phyloP scores from a whole-genome alignment of 2,888 invertebrate species.

The Neria commutata region DNA sequence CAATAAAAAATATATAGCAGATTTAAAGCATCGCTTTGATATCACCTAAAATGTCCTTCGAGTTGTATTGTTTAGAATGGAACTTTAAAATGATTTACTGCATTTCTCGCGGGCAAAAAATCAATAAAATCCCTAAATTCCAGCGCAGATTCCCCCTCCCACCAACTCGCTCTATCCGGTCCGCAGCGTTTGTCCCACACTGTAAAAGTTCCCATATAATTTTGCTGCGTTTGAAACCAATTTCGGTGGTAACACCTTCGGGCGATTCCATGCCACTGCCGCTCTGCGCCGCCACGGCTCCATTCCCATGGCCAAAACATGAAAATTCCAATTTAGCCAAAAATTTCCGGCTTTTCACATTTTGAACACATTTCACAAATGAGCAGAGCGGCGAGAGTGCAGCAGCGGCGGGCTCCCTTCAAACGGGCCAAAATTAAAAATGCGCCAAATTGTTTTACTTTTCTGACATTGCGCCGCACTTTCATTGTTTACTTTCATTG shows the following conservation, averaged over 20 bases:
- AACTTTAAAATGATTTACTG: too few species aligned
- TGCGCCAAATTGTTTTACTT: conserved; percentile 22
- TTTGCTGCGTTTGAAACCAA: neutral
- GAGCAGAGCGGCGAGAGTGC: neutral
- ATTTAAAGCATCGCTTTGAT: too few species aligned
- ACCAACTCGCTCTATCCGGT: too few species aligned
- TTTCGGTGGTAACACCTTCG: conserved; percentile 5
- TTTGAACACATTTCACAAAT: neutral
- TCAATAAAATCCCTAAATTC: neutral
- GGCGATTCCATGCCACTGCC: neutral
- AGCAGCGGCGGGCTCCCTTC: neutral
- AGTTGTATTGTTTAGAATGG: too few species aligned
- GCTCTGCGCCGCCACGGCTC: neutral
- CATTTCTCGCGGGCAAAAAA: too few species aligned
- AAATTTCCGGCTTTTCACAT: neutral
- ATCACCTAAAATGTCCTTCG: too few species aligned
- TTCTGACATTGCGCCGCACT: neutral
- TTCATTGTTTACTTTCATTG: conserved; percentile 12
- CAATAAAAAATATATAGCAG: too few species aligned
- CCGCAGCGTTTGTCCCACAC: too few species aligned
- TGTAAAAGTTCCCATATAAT: neutral
- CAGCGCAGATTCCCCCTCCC: too few species aligned
- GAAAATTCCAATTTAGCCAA: conserved; percentile 1
- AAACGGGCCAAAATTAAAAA: conserved; percentile 18
- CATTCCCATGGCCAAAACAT: neutral